Conservation (phyloP, 37 sponge, comb jelly and placozoan species). For the Hexactinellida sp. region DNA sequence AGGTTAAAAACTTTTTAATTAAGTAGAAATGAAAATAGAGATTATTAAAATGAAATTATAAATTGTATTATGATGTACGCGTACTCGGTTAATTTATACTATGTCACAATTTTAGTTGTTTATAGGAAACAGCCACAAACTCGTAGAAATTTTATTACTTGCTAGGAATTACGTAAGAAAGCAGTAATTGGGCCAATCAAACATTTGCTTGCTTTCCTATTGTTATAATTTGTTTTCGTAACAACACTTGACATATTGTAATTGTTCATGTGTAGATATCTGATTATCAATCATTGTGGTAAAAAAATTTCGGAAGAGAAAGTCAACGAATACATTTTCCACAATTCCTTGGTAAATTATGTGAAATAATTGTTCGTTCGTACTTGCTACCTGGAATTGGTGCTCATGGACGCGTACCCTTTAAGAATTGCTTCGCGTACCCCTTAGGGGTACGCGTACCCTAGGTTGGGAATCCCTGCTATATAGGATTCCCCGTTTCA, state of each 20-base stretch:
- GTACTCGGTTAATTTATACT: not conserved
- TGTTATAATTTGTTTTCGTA: not conserved
- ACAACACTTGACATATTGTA: not conserved
- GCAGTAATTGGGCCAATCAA: not conserved
- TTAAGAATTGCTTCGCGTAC: constrained; percentile 8
- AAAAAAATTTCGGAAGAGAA: not conserved
- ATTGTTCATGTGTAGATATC: not conserved
- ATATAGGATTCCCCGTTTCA: too few relatives aligned
- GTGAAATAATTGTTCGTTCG: not conserved
- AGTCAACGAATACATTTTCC: constrained; percentile 6
- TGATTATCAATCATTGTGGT: constrained; percentile 8
- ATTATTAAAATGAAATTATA: constrained; percentile 1
- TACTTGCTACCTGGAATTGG: constrained; percentile 1
- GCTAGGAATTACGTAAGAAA: not conserved
- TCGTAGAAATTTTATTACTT: not conserved
- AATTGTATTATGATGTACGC: not conserved
- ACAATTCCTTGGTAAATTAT: constrained; percentile 7
- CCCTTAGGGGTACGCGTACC: too few relatives aligned
- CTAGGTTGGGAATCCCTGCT: constrained; percentile 7
- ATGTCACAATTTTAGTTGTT: not conserved
- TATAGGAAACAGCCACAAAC: not conserved
- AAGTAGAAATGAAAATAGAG: not conserved
- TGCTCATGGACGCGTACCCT: not conserved
- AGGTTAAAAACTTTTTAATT: not conserved
- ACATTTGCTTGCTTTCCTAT: not conserved